phyloP scores from a whole-genome alignment of 1,140 invertebrate genomes.

The Drosophila nigrodunni region DNA sequence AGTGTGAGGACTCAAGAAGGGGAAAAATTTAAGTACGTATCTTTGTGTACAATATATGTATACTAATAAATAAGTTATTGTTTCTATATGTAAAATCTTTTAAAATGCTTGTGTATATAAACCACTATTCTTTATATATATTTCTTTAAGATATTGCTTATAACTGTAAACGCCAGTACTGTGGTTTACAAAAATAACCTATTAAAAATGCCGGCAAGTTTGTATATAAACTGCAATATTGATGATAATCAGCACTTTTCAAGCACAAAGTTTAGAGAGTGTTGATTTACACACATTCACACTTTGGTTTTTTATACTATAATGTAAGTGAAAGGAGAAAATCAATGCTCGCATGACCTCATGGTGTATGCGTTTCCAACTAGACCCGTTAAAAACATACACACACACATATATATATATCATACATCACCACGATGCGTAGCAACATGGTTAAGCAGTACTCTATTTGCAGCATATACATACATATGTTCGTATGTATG shows the following conservation, averaged over 20 bases:
- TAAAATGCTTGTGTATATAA: constrained; percentile 7
- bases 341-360: constrained; percentile 43
- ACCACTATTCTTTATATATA: background rate
- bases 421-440: constrained; percentile 8
- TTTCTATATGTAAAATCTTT: background rate
- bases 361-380: constrained; percentile 23
- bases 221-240: background rate
- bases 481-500: background rate
- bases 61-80: background rate
- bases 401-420: too few relatives aligned
- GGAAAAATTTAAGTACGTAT: constrained; percentile 17
- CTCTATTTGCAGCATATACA: background rate
- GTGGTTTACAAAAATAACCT: too few relatives aligned
- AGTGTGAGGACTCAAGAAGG: background rate
- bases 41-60: background rate
- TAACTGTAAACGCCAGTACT: too few relatives aligned
- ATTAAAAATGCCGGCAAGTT: constrained; percentile 13
- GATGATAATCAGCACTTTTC: background rate
- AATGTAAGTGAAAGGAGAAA: constrained; percentile 9
- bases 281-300: background rate
- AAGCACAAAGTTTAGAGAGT: background rate
- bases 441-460: constrained; percentile 30
- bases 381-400: background rate
- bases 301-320: background rate
- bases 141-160: too few relatives aligned